Base-by-base conservation (phyloP, 2,113 vertebrate genomes). In the Cranoglanis bouderius region DNA sequence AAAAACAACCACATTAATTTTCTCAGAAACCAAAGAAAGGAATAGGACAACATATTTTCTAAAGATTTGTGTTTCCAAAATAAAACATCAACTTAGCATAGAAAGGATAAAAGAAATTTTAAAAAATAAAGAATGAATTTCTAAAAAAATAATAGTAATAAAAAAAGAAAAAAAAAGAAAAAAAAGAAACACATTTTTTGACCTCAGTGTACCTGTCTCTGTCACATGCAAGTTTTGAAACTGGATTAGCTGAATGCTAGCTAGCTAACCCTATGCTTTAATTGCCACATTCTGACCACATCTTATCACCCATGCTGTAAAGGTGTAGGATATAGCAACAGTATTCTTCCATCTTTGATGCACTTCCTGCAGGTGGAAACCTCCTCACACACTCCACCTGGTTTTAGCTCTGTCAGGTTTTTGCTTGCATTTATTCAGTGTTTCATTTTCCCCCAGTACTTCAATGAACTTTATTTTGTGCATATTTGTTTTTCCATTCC, bases 191-290 rank as follows among this genome's bases (percentile, higher is more conserved):
- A 40, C 88, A 46, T 61, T 96, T 97, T 87, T 94, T 97, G 97
- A 99, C 98, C 98, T 99, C 98, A 97, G 96, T 95, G 94, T 95
- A 95, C 96, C 96, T 93, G 55, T 95, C 95, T 95, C 96, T 92
- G 93, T 96, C 97, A 97, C 95, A 94, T 96, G 96, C 97, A 96
- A 95, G 95, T 97, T 97, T 97, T 97, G 95, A 97, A 96, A 97
- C 97, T 94, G 96, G 96, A 97, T 96, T 91, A 94, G 85, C 93
- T 94, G 85, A 88, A 90, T 35, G 83, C 87, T 88, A 83, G 82
- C 87, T 91, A 87, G 85, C 89, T 89, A 63, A 86, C 32, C 80
- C 82, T 90, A 88, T 88, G 82, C 82, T 63, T 90, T 88, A 87
- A 85, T 87, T 87, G 75, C 82, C 40, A 83, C 70, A 18, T 63